Evolutionary conservation across 2,113 vertebrate species (phyloP).

Genomic region (Microtus ochrogaster): DNA sequence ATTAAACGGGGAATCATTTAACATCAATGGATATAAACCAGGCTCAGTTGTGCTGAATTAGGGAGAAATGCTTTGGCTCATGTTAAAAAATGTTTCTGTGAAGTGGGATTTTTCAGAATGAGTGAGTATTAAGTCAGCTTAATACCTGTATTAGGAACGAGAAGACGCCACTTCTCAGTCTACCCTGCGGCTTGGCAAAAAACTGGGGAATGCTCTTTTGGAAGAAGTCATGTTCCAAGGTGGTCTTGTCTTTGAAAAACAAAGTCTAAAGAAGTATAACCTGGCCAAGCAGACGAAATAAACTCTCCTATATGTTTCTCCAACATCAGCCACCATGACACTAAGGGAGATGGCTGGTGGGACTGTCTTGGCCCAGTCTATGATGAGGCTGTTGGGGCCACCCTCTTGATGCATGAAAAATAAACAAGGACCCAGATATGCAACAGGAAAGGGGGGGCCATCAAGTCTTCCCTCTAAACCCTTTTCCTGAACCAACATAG

Average conservation of each 20-base stretch:
- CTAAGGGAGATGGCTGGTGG: neutral
- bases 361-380: neutral
- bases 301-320: neutral
- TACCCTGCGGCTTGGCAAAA: conserved; percentile 68
- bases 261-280: conserved; percentile 61
- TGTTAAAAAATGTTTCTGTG: conserved; percentile 83
- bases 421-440: neutral
- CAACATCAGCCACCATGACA: neutral
- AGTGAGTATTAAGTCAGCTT: conserved; percentile 82
- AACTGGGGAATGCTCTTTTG: conserved; percentile 68
- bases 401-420: neutral
- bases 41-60: conserved; percentile 82
- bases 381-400: neutral
- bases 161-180: conserved; percentile 76
- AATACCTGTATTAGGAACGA: conserved; percentile 81
- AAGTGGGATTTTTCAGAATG: conserved; percentile 83
- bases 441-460: neutral
- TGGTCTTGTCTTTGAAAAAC: conserved; percentile 76
- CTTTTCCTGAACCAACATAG: neutral
- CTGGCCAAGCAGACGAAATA: conserved; percentile 61
- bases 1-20: conserved; percentile 84
- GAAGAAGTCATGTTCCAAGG: conserved; percentile 71
- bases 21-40: conserved; percentile 84
- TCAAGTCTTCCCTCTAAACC: neutral
- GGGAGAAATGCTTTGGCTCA: conserved; percentile 79